Evolutionary conservation across 2,113 vertebrate genomes (phyloP), one percentile per base, ranked within the genome.

Genomic region (Macquaria ambigua): DNA sequence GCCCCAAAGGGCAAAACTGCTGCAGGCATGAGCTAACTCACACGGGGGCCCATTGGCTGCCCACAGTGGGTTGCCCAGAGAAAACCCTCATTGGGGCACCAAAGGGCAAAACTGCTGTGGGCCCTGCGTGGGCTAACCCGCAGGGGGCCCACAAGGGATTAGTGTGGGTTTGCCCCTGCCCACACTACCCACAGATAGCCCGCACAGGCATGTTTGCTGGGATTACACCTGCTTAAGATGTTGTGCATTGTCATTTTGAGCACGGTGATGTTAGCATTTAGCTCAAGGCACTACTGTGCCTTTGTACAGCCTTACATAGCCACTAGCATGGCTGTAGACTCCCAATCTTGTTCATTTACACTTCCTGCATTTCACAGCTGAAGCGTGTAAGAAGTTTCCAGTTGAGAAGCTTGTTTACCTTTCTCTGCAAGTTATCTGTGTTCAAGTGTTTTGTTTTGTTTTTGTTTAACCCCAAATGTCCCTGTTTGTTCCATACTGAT

Each of bases 341-440:
- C 20, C 23, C 4, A 31, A 4, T 39, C 16, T n/a, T 23, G 39
- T 67, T n/a, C 12, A 34, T 67, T 48, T 52, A 21, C 12, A 66
- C 41, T 41, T 80, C 58, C 53, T 70, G 71, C 58, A 58, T n/a
- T 58, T 84, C 39, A 64, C 34, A 58, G 4, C 52, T 58, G 37
- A 58, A 43, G 16, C 15, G 0, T 53, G 31, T 28, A 20, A 48
- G 10, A 62, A 6, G 52, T 58, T 41, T 74, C 56, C 25, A 3
- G n/a, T 48, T 34, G 58, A 75, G 41, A 75, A 48, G 58, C 25
- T 48, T 34, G 23, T 28, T 8, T 43, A 28, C 0, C 1, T 37
- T 20, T 12, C 6, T 56, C 23, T 64, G 23, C 15, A 18, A 28
- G 48, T 50, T 34, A 62, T 55, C n/a, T 43, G 4, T 55, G 31